Evolutionary conservation across 2,797 vertebrate genomes (phyloP).

Genomic region (Chelon auratus): DNA sequence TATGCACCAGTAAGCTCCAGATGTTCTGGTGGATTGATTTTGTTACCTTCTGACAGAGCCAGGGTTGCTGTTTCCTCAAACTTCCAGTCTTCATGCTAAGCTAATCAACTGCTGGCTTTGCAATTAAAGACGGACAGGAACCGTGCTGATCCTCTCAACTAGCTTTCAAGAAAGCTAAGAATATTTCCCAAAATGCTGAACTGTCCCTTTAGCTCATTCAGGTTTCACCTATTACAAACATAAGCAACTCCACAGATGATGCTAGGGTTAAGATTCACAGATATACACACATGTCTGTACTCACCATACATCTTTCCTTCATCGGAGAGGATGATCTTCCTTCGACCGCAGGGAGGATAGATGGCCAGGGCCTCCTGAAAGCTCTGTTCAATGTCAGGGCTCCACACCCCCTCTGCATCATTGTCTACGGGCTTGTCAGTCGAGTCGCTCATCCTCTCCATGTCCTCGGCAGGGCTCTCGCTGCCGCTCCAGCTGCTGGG

Average conservation of each 20-base stretch:
- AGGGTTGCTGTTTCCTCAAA: too few species aligned
- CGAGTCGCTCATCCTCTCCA: slow-evolving; percentile 98
- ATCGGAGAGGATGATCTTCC: slow-evolving; percentile 99
- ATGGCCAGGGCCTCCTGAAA: slow-evolving; percentile 99
- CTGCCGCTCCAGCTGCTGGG: slow-evolving; percentile 99
- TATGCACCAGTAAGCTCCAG: too few species aligned
- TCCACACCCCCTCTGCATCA: slow-evolving; percentile 99
- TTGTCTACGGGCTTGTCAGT: slow-evolving; percentile 98
- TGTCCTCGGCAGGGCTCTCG: slow-evolving; percentile 98
- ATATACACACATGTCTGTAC: slow-evolving; percentile 67
- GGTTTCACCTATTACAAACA: slow-evolving; percentile 2
- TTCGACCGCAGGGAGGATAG: slow-evolving; percentile 97
- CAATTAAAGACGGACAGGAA: slow-evolving; percentile 4
- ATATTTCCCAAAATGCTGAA: slow-evolving; percentile 5
- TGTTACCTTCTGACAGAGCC: too few species aligned
- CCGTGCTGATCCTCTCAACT: neutral
- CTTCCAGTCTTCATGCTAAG: neutral
- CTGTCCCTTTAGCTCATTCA: neutral
- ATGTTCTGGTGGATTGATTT: too few species aligned
- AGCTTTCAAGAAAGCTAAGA: neutral
- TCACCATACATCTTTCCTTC: slow-evolving; percentile 99
- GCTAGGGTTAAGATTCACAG: neutral
- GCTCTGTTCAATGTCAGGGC: slow-evolving; percentile 99
- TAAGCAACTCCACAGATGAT: neutral
- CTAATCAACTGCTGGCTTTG: neutral